Evolutionary conservation across 2,888 invertebrate species (phyloP).

Genomic region (Oscheius myriophilus): DNA sequence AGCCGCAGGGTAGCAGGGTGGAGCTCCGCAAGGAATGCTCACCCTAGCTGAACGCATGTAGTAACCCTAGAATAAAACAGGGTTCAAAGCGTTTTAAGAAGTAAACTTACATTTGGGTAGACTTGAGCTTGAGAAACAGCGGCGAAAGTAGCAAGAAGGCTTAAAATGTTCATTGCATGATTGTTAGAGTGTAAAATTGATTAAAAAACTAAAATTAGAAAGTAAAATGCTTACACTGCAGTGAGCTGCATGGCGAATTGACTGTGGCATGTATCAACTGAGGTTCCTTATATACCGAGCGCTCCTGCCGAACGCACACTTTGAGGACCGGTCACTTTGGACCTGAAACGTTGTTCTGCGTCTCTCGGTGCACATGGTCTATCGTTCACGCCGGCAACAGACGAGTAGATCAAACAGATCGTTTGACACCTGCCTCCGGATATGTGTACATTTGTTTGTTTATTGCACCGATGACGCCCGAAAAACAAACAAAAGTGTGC

Average conservation of each 20-base stretch:
- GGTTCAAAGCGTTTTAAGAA: background rate
- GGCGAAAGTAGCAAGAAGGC: slow-evolving; percentile 20
- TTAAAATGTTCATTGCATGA: no score
- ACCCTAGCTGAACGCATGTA: slow-evolving; percentile 7
- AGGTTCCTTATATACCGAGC: slow-evolving; percentile 20
- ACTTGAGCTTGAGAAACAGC: slow-evolving; percentile 18
- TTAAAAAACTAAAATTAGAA: background rate
- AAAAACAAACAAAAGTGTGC: slow-evolving; percentile 19
- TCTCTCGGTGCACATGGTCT: slow-evolving; percentile 17
- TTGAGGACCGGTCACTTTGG: slow-evolving; percentile 17
- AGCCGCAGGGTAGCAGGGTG: slow-evolving; percentile 32
- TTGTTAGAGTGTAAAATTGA: background rate
- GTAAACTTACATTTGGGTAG: slow-evolving; percentile 16
- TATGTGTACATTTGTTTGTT: slow-evolving; percentile 27
- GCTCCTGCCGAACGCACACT: slow-evolving; percentile 13
- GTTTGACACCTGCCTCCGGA: slow-evolving; percentile 30
- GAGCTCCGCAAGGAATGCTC: slow-evolving; percentile 27
- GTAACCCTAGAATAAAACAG: slow-evolving; percentile 9
- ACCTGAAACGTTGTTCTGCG: slow-evolving; percentile 11
- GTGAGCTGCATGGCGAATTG: slow-evolving; percentile 22
- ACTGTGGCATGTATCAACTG: slow-evolving; percentile 12
- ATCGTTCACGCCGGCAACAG: slow-evolving; percentile 21
- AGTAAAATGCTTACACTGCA: slow-evolving; percentile 16
- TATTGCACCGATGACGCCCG: slow-evolving; percentile 25
- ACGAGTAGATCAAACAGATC: slow-evolving; percentile 29